Percentiles rank a stretch among this genome's conserved stretches.
Conservation (phyloP, 1,140 invertebrate species). For the Scaptomyza graminum region DNA sequence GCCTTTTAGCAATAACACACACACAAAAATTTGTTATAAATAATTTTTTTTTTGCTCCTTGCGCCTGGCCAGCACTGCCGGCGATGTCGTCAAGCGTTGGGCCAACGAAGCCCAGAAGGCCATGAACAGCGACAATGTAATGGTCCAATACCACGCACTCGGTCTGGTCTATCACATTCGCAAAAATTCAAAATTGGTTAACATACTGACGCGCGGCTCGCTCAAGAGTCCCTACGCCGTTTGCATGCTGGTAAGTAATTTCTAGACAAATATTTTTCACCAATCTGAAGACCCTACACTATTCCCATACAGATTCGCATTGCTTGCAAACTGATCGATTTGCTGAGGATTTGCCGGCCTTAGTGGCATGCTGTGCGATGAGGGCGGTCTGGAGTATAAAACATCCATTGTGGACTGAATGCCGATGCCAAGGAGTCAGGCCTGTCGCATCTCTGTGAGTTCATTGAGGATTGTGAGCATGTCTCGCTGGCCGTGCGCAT, state of each 20-base stretch:
- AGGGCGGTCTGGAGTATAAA: slow-evolving; percentile 99
- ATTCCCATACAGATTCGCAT: slow-evolving; percentile 90
- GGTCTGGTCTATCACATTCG: slow-evolving; percentile 97
- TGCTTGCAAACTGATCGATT: slow-evolving; percentile 96
- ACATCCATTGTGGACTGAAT: slow-evolving; percentile 98
- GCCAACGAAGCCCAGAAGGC: slow-evolving; percentile 95
- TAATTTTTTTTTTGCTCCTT: slow-evolving; percentile 91
- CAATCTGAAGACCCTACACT: background rate
- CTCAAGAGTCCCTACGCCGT: slow-evolving; percentile 97
- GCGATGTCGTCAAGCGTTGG: slow-evolving; percentile 98
- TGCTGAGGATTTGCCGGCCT: slow-evolving; percentile 92
- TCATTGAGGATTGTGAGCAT: slow-evolving; percentile 99
- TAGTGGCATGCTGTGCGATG: slow-evolving; percentile 97
- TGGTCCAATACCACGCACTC: slow-evolving; percentile 99
- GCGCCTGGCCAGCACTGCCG: slow-evolving; percentile 92
- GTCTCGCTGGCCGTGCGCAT: slow-evolving; percentile 98
- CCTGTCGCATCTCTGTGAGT: slow-evolving; percentile 98
- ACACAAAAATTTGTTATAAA: slow-evolving; percentile 19
- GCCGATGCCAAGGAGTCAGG: slow-evolving; percentile 95
- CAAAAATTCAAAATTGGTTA: slow-evolving; percentile 96
- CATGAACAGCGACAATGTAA: slow-evolving; percentile 87
- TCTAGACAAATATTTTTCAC: background rate
- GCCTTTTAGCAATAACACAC: slow-evolving; percentile 38
- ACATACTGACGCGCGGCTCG: slow-evolving; percentile 92
- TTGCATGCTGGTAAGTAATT: slow-evolving; percentile 89